phyloP scores from a whole-genome alignment of 2,888 invertebrate genomes.

The Gisinianus flammeolus region DNA sequence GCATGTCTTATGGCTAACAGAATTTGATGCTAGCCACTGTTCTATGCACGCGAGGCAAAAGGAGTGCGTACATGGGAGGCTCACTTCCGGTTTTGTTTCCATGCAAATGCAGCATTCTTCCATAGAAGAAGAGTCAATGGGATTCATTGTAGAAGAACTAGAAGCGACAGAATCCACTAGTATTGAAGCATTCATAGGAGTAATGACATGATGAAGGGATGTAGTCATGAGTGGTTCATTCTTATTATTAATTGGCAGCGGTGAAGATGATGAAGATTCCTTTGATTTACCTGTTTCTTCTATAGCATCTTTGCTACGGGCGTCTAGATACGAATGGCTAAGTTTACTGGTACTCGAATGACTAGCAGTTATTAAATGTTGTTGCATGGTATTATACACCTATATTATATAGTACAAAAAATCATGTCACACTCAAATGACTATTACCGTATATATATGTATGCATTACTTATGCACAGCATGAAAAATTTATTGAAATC shows the following conservation, averaged over 20 bases:
- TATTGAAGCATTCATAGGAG: slow-evolving; percentile 28
- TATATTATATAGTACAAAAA: slow-evolving; percentile 5
- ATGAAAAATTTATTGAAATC: too few species aligned
- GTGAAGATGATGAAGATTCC: slow-evolving; percentile 1
- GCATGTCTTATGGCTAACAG: slow-evolving; percentile 72
- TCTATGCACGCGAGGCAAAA: slow-evolving; percentile 75
- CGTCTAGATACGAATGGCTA: background rate
- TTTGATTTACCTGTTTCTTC: slow-evolving; percentile 1
- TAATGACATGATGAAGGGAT: background rate
- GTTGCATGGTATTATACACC: slow-evolving; percentile 49
- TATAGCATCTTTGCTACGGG: background rate
- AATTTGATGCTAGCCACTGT: slow-evolving; percentile 71
- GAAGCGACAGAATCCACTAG: slow-evolving; percentile 57
- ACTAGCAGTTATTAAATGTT: slow-evolving; percentile 40
- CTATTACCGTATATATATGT: too few species aligned
- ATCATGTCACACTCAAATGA: too few species aligned
- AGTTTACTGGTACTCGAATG: background rate
- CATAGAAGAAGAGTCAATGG: background rate
- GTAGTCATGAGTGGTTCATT: background rate
- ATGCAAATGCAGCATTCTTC: slow-evolving; percentile 72
- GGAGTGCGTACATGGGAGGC: slow-evolving; percentile 73
- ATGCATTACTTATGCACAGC: too few species aligned
- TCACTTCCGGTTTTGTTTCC: slow-evolving; percentile 72
- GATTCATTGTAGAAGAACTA: slow-evolving; percentile 21
- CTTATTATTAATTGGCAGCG: background rate